Conservation (phyloP, 2,888 invertebrate species). For the Andrena camellia region DNA sequence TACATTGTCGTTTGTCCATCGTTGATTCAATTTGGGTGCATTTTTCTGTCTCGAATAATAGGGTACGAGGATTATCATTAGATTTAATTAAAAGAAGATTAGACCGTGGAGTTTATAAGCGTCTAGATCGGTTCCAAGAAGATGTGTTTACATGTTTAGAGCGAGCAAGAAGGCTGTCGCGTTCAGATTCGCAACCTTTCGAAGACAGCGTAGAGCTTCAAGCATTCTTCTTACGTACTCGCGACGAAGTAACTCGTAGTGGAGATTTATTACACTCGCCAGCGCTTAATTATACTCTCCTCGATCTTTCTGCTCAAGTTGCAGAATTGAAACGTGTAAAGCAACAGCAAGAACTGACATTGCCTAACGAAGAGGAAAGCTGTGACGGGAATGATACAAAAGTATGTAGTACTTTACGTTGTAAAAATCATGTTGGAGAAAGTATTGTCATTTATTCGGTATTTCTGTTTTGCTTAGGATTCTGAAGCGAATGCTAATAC, state of each 20-base stretch:
- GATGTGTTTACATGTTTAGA: conserved; percentile 98
- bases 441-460: neutral
- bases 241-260: conserved; percentile 90
- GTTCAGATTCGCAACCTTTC: conserved; percentile 97
- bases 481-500: conserved; percentile 77
- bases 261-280: conserved; percentile 94
- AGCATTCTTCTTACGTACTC: conserved; percentile 93
- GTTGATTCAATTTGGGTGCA: neutral
- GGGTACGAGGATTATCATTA: conserved; percentile 93
- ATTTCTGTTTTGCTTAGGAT: conserved; percentile 74
- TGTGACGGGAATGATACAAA: conserved; percentile 83
- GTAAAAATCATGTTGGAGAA: conserved; percentile 7
- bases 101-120: conserved; percentile 95
- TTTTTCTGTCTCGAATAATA: conserved; percentile 79
- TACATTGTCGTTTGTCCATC: conserved; percentile 23
- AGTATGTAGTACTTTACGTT: conserved; percentile 66
- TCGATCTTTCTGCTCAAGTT: conserved; percentile 91
- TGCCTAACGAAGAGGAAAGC: conserved; percentile 91
- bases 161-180: conserved; percentile 93
- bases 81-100: conserved; percentile 97
- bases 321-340: conserved; percentile 92
- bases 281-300: conserved; percentile 92
- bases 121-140: conserved; percentile 98
- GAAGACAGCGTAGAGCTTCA: conserved; percentile 98
- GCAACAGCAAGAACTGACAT: conserved; percentile 88